A percentile compares a stretch with the other conserved stretches of the same genome.
Evolutionary conservation across 92 coral and sea anemone genomes (phyloP).

Genomic region (Epizoanthus rinbou): DNA sequence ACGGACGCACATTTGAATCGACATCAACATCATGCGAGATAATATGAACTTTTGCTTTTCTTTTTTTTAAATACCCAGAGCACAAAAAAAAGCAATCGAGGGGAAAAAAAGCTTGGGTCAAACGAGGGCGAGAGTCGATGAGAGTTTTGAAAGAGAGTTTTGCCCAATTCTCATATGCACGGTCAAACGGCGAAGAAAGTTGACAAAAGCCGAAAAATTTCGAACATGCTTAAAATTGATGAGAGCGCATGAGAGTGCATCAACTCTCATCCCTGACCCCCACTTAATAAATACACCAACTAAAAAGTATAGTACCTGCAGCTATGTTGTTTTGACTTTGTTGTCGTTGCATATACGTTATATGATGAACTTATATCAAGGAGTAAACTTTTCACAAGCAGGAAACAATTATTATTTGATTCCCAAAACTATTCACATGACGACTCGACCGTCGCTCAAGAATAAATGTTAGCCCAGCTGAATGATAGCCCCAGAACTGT

Average conservation of each 20-base stretch:
- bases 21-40: constrained; percentile 5
- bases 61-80: no score
- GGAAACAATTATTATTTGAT: not conserved
- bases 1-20: constrained; percentile 2
- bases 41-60: no score
- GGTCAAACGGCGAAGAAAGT: not conserved
- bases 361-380: constrained; percentile 1
- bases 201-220: constrained; percentile 3
- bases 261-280: constrained; percentile 3
- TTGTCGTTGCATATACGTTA: constrained; percentile 3
- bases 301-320: not conserved
- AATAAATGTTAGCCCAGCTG: constrained; percentile 9
- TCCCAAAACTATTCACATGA: constrained; percentile 12
- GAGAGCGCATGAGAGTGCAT: not conserved
- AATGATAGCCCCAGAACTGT: constrained; percentile 7
- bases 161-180: not conserved
- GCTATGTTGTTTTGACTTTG: not conserved
- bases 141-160: no score
- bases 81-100: no score
- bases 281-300: constrained; percentile 3
- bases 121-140: no score
- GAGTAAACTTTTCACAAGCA: constrained; percentile 9
- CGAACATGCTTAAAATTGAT: not conserved
- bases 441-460: constrained; percentile 3
- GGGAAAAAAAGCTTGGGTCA: no score